Conservation (phyloP, 2,888 invertebrate species). For the Epistrophella euchroma region DNA sequence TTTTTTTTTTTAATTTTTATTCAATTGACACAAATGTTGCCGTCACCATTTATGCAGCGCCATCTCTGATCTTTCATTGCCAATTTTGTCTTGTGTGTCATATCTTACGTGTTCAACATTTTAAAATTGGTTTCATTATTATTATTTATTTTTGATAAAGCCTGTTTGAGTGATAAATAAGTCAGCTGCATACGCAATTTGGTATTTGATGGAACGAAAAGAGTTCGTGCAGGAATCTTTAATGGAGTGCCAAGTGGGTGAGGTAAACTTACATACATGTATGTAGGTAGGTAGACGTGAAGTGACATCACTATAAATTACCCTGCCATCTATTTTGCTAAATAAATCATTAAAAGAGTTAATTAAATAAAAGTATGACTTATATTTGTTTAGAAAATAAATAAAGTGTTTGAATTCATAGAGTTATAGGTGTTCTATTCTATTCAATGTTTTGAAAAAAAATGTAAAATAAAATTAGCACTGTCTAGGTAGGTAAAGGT, state of each 20-base stretch:
- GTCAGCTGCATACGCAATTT: conserved; percentile 12
- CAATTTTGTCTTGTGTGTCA: conserved; percentile 13
- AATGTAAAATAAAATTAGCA: not conserved
- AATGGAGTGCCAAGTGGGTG: conserved; percentile 54
- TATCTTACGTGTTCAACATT: conserved; percentile 19
- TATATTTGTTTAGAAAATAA: not conserved
- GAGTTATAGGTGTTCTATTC: not conserved
- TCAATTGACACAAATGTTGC: conserved; percentile 7
- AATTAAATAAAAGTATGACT: conserved; percentile 10
- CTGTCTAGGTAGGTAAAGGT: not conserved
- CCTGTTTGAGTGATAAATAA: not conserved
- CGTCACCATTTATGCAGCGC: conserved; percentile 45
- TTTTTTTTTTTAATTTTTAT: not conserved
- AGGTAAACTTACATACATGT: not conserved
- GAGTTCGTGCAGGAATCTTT: conserved; percentile 51
- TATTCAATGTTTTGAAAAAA: not conserved
- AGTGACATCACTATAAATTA: conserved; percentile 15
- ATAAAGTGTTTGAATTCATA: not conserved
- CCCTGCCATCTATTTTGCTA: not conserved
- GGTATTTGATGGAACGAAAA: conserved; percentile 6
- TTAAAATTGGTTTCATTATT: conserved; percentile 16
- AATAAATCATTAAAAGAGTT: not conserved
- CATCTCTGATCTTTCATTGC: conserved; percentile 31
- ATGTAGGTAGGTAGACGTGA: no score
- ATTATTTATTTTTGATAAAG: conserved; percentile 19